These are phyloP conservation scores for Agapornis canus DNA, from an alignment of 2,797 vertebrate species.

Conservation along the genomic window DNA sequence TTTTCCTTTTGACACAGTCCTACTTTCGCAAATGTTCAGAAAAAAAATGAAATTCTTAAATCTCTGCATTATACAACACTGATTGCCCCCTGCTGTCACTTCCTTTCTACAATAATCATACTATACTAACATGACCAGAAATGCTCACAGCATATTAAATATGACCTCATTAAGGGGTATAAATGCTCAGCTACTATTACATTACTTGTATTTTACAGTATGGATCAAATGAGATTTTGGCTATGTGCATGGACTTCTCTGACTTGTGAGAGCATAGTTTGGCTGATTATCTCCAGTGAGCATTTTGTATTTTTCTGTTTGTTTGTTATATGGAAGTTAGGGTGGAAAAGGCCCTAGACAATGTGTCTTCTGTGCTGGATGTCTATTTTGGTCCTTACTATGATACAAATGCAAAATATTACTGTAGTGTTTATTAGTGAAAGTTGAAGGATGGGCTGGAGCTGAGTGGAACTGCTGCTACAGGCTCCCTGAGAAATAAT, in stretches of 20 bases:
- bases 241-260: neutral
- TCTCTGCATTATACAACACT: neutral
- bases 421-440: neutral
- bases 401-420: neutral
- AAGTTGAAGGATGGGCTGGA: neutral
- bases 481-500: neutral
- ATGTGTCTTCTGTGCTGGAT: neutral
- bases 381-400: neutral
- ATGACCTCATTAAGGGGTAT: neutral
- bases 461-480: neutral
- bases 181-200: neutral
- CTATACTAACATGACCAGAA: neutral
- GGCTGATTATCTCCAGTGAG: neutral
- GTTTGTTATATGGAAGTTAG: neutral
- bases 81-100: neutral
- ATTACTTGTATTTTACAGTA: neutral
- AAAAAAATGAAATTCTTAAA: neutral
- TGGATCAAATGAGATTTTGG: neutral
- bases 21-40: accelerated
- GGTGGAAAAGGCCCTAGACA: neutral
- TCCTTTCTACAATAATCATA: neutral
- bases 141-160: neutral
- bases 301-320: neutral
- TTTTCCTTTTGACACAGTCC: neutral
- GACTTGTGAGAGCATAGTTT: neutral